A percentile compares a stretch with the other conserved stretches of the same genome.
These are phyloP conservation scores for Lithophane socia DNA, from an alignment of 2,888 invertebrate genomes.

Conservation along the genomic window DNA sequence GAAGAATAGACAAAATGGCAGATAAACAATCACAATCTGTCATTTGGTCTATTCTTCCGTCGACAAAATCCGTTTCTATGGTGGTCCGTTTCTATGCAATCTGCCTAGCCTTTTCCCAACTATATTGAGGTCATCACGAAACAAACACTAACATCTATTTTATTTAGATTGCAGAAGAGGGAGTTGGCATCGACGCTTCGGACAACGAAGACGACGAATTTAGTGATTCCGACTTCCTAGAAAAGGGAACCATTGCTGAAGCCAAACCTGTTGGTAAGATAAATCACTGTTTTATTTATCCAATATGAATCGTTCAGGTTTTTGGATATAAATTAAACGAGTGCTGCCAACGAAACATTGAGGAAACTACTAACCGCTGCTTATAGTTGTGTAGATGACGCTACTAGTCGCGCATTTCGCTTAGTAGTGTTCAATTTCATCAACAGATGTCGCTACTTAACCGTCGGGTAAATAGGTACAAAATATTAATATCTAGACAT, in stretches of 20 bases:
- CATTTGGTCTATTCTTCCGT: too few relatives aligned
- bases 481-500: not conserved
- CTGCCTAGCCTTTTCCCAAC: too few relatives aligned
- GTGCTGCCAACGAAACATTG: conserved; percentile 35
- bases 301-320: not conserved
- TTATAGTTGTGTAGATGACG: not conserved
- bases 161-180: conserved; percentile 86
- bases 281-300: not conserved
- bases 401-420: not conserved
- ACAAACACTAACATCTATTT: not conserved
- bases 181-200: conserved; percentile 81
- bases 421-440: not conserved
- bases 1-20: too few relatives aligned
- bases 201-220: conserved; percentile 79
- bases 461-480: not conserved
- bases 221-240: conserved; percentile 79
- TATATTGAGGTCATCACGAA: not conserved
- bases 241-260: conserved; percentile 91
- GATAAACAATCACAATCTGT: too few relatives aligned
- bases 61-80: too few relatives aligned
- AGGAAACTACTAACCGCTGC: not conserved
- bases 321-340: not conserved
- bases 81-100: too few relatives aligned
- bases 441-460: conserved; percentile 41
- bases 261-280: conserved; percentile 93